phyloP scores from a whole-genome alignment of 2,797 vertebrate species.

The Cossypha dichroa region DNA sequence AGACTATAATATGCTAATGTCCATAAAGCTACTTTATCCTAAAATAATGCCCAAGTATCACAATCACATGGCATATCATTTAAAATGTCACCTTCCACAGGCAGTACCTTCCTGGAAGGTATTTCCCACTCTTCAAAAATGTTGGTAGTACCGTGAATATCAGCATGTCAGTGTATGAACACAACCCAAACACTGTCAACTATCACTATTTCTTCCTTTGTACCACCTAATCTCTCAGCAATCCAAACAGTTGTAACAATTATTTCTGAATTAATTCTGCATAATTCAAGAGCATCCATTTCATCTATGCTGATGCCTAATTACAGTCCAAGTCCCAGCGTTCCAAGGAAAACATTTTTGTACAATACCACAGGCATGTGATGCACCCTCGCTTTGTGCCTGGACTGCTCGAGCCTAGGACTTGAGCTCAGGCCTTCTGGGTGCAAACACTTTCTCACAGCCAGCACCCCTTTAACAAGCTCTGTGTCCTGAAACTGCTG shows the following conservation, averaged over 20 bases:
- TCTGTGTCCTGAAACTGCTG: neutral
- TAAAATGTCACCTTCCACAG: neutral
- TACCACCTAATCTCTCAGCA: neutral
- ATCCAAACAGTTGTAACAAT: neutral
- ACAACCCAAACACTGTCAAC: neutral
- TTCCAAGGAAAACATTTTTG: neutral
- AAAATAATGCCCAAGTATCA: neutral
- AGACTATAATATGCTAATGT: neutral
- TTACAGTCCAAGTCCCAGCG: rapidly evolving
- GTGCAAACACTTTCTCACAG: neutral
- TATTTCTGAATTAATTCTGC: neutral
- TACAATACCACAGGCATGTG: rapidly evolving
- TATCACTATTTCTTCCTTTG: neutral
- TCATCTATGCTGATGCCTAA: neutral
- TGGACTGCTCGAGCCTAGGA: no score
- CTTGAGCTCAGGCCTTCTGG: neutral
- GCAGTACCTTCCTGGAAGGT: neutral
- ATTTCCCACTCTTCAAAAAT: neutral
- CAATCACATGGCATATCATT: neutral
- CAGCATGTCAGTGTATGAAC: neutral
- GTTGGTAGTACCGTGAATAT: neutral
- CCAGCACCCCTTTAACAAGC: neutral
- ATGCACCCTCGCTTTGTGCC: rapidly evolving
- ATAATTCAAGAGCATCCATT: neutral
- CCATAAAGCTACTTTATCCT: neutral